Conservation (phyloP, 2,888 invertebrate species). For the Tillus elongatus region DNA sequence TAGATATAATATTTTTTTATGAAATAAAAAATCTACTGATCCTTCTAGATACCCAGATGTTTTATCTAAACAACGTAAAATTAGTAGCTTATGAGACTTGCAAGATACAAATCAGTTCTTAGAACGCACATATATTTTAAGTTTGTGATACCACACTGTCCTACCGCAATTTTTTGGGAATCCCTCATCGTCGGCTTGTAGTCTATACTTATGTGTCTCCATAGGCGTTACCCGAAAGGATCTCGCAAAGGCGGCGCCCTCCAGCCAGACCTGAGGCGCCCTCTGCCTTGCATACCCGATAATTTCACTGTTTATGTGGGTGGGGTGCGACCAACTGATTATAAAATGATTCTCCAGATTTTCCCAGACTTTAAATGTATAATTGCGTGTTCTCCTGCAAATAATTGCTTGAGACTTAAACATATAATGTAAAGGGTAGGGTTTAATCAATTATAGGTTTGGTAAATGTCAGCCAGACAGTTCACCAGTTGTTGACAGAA, state of each 20-base stretch:
- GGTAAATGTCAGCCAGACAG: no score
- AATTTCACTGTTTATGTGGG: slow-evolving; percentile 39
- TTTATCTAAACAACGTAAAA: no score
- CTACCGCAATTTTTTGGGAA: no score
- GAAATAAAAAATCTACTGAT: no score
- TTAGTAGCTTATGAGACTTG: no score
- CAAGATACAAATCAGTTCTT: no score
- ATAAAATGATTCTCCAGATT: slow-evolving; percentile 30
- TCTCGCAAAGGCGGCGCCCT: slow-evolving; percentile 35
- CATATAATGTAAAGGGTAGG: no score
- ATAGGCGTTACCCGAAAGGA: slow-evolving; percentile 37
- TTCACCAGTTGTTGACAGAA: no score
- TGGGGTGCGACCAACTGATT: slow-evolving; percentile 32
- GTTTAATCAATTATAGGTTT: slow-evolving; percentile 19
- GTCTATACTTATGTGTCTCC: slow-evolving; percentile 40
- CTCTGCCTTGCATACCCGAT: slow-evolving; percentile 33
- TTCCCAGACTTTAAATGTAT: slow-evolving; percentile 32
- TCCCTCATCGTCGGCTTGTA: slow-evolving; percentile 31
- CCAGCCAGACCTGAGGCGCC: slow-evolving; percentile 36
- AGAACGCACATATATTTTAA: no score
- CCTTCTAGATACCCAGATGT: no score
- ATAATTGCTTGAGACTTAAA: slow-evolving; percentile 21
- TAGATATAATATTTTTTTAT: no score
- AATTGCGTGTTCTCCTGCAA: slow-evolving; percentile 28
- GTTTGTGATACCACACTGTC: no score